These are phyloP conservation scores for Saguinus oedipus DNA, from an alignment of 2,797 vertebrate species.

Conservation along the genomic window DNA sequence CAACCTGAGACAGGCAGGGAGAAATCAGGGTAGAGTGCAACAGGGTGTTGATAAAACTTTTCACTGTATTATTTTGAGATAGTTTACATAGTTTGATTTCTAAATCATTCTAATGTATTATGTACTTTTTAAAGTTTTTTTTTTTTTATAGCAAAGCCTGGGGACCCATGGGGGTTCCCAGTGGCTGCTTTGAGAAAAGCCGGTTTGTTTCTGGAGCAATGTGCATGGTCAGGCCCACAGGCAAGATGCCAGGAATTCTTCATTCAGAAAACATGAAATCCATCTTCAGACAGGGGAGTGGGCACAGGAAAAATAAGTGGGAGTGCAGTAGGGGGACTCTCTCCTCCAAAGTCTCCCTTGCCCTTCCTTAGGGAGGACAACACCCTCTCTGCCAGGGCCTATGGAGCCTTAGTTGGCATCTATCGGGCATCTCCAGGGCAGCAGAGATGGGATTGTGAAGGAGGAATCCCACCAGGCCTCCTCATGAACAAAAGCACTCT, in stretches of 20 bases:
- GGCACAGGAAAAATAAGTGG: neutral
- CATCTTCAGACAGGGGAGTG: neutral
- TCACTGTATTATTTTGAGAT: neutral
- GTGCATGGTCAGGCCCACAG: neutral
- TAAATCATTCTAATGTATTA: neutral
- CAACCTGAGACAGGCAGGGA: neutral
- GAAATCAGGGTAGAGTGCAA: neutral
- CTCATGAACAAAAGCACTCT: neutral
- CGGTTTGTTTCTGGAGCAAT: conserved; percentile 28
- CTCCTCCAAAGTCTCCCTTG: neutral
- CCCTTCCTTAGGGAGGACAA: neutral
- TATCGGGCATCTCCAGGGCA: neutral
- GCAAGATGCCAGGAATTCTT: neutral
- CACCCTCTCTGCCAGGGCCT: neutral
- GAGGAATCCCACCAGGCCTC: no score
- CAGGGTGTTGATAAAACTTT: neutral
- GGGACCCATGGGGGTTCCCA: neutral
- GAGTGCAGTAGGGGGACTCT: rapidly evolving
- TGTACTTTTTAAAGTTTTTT: neutral
- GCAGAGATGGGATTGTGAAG: neutral
- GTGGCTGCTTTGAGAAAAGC: neutral
- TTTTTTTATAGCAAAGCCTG: neutral
- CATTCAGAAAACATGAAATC: neutral
- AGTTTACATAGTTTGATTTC: neutral
- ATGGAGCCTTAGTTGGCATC: rapidly evolving